phyloP scores from a whole-genome alignment of 2,797 vertebrate genomes.

The Synaphobranchus kaupii region DNA sequence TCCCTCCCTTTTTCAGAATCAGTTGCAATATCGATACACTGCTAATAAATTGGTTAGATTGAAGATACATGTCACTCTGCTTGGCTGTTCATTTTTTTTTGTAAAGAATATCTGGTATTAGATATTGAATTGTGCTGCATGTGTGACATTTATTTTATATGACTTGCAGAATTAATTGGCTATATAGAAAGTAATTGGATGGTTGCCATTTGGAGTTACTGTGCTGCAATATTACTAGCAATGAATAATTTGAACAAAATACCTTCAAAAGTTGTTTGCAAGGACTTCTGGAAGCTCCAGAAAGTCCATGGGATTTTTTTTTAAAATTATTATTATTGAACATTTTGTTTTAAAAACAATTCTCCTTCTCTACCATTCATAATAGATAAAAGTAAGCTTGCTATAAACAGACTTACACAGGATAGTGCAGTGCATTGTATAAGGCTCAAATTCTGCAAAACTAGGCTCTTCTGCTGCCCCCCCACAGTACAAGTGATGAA shows the following conservation, averaged over 20 bases:
- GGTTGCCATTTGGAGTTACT: constrained; percentile 39
- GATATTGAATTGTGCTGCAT: constrained; percentile 42
- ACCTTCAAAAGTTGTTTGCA: constrained; percentile 16
- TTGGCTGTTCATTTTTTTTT: constrained; percentile 44
- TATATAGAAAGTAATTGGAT: constrained; percentile 51
- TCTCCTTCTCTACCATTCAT: background rate
- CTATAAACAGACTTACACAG: constrained; percentile 10
- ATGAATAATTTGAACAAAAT: constrained; percentile 14
- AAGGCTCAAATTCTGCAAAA: constrained; percentile 29
- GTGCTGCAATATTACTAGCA: constrained; percentile 28
- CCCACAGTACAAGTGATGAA: constrained; percentile 63
- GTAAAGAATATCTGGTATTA: constrained; percentile 42
- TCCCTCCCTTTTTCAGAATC: constrained; percentile 35
- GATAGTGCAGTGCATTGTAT: background rate
- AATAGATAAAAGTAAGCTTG: constrained; percentile 37
- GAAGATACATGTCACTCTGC: constrained; percentile 33
- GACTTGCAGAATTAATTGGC: constrained; percentile 48
- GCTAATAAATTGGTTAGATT: constrained; percentile 35
- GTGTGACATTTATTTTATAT: constrained; percentile 33
- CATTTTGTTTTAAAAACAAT: constrained; percentile 40
- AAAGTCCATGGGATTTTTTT: constrained; percentile 53
- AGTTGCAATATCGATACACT: constrained; percentile 41
- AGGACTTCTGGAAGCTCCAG: background rate
- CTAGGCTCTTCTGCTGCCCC: constrained; percentile 62
- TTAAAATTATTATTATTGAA: constrained; percentile 58